Conservation (phyloP, 1,140 invertebrate species). For the Musca domestica region DNA sequence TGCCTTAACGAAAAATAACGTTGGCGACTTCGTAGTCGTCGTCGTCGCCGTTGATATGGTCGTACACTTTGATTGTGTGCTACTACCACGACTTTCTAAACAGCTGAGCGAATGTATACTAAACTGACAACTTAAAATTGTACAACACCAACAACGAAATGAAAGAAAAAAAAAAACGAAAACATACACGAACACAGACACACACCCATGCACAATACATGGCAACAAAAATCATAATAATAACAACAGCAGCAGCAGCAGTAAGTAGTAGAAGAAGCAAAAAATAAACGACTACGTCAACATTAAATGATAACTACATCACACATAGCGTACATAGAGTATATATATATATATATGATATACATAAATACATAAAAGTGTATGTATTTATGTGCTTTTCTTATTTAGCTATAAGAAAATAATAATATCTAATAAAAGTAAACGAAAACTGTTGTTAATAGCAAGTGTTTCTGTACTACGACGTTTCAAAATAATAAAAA, state of each 20-base stretch:
- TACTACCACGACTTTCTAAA: slow-evolving; percentile 15
- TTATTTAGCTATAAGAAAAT: background rate
- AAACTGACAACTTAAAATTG: too few species aligned
- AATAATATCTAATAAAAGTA: background rate
- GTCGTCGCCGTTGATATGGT: too few species aligned
- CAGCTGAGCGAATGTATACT: slow-evolving; percentile 10
- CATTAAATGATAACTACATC: background rate
- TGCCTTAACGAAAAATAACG: too few species aligned
- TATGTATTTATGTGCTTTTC: background rate
- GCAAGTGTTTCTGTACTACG: too few species aligned
- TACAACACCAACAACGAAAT: background rate
- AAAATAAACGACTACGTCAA: slow-evolving; percentile 10
- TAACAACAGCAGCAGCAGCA: too few species aligned
- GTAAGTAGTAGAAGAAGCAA: background rate
- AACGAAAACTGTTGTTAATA: too few species aligned
- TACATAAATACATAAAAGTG: background rate
- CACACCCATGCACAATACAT: too few species aligned
- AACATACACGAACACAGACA: background rate
- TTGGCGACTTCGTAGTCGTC: too few species aligned
- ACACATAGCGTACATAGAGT: background rate
- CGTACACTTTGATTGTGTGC: slow-evolving; percentile 9
- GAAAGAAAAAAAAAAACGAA: background rate
- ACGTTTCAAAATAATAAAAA: too few species aligned
- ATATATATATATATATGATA: background rate
- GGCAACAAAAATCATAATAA: too few species aligned